Evolutionary conservation across 2,888 invertebrate species (phyloP), one percentile per base, ranked within the genome.

Genomic region (Clepsis dumicolana): DNA sequence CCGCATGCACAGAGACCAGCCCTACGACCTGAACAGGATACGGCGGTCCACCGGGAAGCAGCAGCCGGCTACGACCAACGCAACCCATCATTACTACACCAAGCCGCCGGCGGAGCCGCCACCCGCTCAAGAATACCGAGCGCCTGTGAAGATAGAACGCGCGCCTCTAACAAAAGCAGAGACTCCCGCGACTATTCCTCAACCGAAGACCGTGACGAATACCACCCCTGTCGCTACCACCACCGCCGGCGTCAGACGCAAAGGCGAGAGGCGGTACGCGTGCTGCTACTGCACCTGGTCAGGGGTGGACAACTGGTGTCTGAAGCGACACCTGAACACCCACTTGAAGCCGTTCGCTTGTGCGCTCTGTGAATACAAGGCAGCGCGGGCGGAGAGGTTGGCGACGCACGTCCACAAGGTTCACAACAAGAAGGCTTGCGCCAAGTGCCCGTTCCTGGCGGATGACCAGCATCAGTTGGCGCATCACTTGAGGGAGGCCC

Each of bases 281-380:
- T 98, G 98, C 90, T 97, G 97, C 85, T 98, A 97, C 86, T 98
- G 98, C 89, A 95, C 98, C 24, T 98, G 98, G 98, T 97, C 97
- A 44, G 98, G 98, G 24, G 97, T 97, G 66, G 98, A 98, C 91
- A 98, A 98, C 87, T 98, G 98, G 98, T 98, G 98, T 81, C 94
- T 98, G 70, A 98, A 98, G 88, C 95, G 98, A 56, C 98, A 98
- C 87, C 95, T 98, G 80, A 98, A 98, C 93, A 98, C 98, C 38
- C 98, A 98, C 88, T 95, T 98, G 84, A 98, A 98, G 90, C 98
- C 98, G 53, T 98, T 97, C 88, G 96, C 97, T 65, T 98, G 98
- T 88, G 96, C 96, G 77, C 94, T 98, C 64, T 98, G 98, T 91
- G 98, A 98, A 88, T 98, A 98, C 93, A 98, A 98, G 94, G 98